A percentile compares a stretch with the other conserved stretches of the same genome.
Conservation (phyloP, 2,113 vertebrate species). For the Chloroceryle aenea region DNA sequence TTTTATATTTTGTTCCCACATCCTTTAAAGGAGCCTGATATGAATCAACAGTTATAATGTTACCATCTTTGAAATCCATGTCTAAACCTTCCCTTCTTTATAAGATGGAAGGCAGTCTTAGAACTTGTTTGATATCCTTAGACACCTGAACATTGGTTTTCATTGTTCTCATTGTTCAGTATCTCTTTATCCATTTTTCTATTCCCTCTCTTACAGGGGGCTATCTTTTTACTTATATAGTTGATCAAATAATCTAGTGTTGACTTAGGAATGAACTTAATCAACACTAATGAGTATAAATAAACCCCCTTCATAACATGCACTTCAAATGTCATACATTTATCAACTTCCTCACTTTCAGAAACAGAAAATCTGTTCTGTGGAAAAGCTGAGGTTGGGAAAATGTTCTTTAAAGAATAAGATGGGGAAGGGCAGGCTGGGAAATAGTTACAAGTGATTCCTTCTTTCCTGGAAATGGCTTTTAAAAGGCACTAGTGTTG, state of each 20-base stretch:
- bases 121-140: not conserved
- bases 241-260: not conserved
- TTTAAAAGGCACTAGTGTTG: slow-evolving; percentile 8
- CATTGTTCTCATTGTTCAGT: not conserved
- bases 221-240: not conserved
- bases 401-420: not conserved
- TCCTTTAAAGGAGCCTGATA: not conserved
- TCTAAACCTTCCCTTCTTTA: not conserved
- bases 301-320: not conserved
- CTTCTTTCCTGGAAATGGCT: not conserved
- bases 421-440: not conserved
- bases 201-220: not conserved
- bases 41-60: not conserved
- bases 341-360: not conserved
- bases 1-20: not conserved
- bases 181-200: not conserved
- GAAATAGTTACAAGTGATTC: not conserved
- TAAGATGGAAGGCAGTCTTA: not conserved
- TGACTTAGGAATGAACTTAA: not conserved
- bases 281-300: not conserved
- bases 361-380: not conserved
- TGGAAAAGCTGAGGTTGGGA: not conserved
- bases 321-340: not conserved
- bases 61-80: not conserved
- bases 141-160: not conserved